Conservation (phyloP, 2,888 invertebrate species). For the Sympetrum striolatum region DNA sequence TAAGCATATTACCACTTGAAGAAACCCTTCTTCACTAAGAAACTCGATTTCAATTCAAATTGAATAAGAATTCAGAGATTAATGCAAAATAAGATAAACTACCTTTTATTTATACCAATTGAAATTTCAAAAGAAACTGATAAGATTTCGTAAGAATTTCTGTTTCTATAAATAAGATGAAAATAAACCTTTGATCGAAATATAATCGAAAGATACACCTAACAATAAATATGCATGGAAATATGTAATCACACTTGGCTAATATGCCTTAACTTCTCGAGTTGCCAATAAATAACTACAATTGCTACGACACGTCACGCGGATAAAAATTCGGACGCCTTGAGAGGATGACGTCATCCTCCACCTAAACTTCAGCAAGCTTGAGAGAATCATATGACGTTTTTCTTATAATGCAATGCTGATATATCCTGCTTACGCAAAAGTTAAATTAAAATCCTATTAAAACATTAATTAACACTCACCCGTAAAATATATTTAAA, state of each 20-base stretch:
- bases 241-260: no score
- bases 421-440: neutral
- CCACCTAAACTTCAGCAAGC: neutral
- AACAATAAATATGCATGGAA: no score
- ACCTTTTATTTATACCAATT: neutral
- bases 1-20: no score
- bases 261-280: no score
- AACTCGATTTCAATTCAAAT: neutral
- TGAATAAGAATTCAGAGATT: neutral
- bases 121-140: neutral
- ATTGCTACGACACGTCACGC: neutral
- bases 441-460: neutral
- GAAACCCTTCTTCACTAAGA: no score
- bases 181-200: neutral
- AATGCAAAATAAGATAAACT: neutral
- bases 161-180: neutral
- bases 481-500: no score
- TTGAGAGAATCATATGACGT: neutral
- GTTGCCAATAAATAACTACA: neutral
- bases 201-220: neutral
- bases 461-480: neutral
- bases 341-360: neutral
- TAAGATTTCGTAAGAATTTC: neutral
- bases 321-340: neutral
- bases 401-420: no score